Evolutionary conservation across 2,888 invertebrate genomes (phyloP).

Genomic region (Pogonocherus hispidulus): DNA sequence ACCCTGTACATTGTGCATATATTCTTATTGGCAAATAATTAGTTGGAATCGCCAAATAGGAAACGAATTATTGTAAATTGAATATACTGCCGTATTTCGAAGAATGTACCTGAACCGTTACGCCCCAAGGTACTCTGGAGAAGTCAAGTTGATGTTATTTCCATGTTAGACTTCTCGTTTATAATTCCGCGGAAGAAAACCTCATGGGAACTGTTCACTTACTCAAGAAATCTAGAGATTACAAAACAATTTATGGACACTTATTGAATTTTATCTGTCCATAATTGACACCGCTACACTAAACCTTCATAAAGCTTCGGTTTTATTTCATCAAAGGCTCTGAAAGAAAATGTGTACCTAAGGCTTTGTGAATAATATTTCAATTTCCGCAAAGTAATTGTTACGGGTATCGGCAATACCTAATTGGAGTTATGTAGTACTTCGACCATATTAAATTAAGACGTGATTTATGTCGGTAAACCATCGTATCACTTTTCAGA

Average conservation of each 20-base stretch:
- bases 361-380: slow-evolving; percentile 20
- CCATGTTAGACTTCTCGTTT: slow-evolving; percentile 56
- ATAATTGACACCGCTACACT: slow-evolving; percentile 41
- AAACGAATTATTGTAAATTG: slow-evolving; percentile 37
- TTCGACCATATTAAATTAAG: too few relatives aligned
- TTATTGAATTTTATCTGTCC: slow-evolving; percentile 44
- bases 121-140: slow-evolving; percentile 46
- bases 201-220: slow-evolving; percentile 56
- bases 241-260: slow-evolving; percentile 53
- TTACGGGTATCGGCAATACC: background rate
- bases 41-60: background rate
- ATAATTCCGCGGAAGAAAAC: slow-evolving; percentile 56
- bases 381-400: slow-evolving; percentile 13
- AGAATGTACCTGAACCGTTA: slow-evolving; percentile 49
- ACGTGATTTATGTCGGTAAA: too few relatives aligned
- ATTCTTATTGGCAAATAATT: too few relatives aligned
- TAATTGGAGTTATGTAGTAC: slow-evolving; percentile 9
- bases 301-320: slow-evolving; percentile 20
- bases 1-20: too few relatives aligned
- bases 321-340: slow-evolving; percentile 21
- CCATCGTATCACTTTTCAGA: background rate
- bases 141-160: slow-evolving; percentile 46
- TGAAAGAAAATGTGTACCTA: background rate
- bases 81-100: slow-evolving; percentile 42
- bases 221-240: slow-evolving; percentile 52